Percentiles rank a stretch among this genome's conserved stretches.
Evolutionary conservation across 2,113 vertebrate genomes (phyloP).

Genomic region (Malurus elegans): DNA sequence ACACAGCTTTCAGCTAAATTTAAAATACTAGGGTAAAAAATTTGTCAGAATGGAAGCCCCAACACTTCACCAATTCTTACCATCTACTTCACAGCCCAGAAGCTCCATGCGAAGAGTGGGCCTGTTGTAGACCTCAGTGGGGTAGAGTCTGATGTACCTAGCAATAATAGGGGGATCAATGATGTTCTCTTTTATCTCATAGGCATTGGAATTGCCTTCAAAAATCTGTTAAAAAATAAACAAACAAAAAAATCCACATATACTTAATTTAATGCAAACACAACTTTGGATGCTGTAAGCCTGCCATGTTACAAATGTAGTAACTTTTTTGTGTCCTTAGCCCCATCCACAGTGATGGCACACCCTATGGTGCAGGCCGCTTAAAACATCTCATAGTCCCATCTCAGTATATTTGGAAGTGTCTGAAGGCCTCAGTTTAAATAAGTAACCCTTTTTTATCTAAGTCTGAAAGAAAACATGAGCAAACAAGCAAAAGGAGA

Average conservation of each 20-base stretch:
- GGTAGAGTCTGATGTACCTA: constrained; percentile 87
- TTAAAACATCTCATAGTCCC: background rate
- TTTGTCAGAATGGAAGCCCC: background rate
- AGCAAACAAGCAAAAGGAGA: background rate
- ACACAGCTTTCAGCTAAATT: background rate
- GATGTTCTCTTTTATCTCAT: constrained; percentile 76
- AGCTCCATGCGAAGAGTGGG: constrained; percentile 91
- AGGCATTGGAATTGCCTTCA: constrained; percentile 81
- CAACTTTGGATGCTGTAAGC: background rate
- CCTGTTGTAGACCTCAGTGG: constrained; percentile 72
- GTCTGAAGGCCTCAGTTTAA: background rate
- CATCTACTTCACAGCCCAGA: constrained; percentile 88
- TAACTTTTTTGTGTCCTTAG: background rate
- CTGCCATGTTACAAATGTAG: background rate
- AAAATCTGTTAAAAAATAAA: constrained; percentile 76
- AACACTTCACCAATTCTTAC: constrained; percentile 67
- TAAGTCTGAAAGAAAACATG: background rate
- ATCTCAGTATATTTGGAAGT: background rate
- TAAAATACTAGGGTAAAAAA: background rate
- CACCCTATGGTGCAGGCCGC: background rate
- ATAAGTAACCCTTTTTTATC: background rate
- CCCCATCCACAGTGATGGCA: background rate
- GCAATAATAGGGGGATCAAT: constrained; percentile 88
- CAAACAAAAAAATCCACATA: background rate
- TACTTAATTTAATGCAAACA: background rate